Percentiles rank a stretch among this genome's conserved stretches.
Conservation (phyloP, 2,113 vertebrate species). For the Oncorhynchus gorbuscha region DNA sequence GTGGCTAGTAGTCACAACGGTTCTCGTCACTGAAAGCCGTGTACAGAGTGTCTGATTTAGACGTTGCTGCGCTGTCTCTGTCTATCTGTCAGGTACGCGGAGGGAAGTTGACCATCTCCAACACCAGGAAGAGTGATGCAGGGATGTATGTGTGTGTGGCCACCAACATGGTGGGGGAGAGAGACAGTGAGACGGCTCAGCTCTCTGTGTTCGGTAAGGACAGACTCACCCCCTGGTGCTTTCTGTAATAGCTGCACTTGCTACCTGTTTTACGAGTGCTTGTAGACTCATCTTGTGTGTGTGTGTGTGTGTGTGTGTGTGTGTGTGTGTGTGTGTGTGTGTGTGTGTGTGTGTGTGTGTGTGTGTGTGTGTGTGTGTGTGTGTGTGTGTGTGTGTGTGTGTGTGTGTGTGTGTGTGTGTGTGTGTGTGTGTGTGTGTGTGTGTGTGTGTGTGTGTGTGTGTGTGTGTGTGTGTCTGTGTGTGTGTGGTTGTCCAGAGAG, state of each 20-base stretch:
- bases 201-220: slow-evolving; percentile 90
- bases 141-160: slow-evolving; percentile 94
- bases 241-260: neutral
- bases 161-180: slow-evolving; percentile 93
- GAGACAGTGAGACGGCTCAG: slow-evolving; percentile 92
- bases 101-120: slow-evolving; percentile 92
- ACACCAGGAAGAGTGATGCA: slow-evolving; percentile 86
- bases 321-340: neutral
- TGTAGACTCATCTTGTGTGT: neutral
- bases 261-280: no score
- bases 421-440: neutral
- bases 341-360: slow-evolving; percentile 10
- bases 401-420: neutral
- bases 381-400: slow-evolving; percentile 8
- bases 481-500: slow-evolving; percentile 75
- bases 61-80: neutral
- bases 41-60: no score
- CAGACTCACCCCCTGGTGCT: neutral
- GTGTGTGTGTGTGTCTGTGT: slow-evolving; percentile 9
- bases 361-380: neutral
- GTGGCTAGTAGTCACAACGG: no score
- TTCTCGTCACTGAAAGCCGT: no score
- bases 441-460: neutral
- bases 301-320: slow-evolving; percentile 13
- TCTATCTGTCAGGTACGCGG: slow-evolving; percentile 82